Base-by-base conservation (phyloP, 2,888 invertebrate species). In the Plagodis pulveraria region DNA sequence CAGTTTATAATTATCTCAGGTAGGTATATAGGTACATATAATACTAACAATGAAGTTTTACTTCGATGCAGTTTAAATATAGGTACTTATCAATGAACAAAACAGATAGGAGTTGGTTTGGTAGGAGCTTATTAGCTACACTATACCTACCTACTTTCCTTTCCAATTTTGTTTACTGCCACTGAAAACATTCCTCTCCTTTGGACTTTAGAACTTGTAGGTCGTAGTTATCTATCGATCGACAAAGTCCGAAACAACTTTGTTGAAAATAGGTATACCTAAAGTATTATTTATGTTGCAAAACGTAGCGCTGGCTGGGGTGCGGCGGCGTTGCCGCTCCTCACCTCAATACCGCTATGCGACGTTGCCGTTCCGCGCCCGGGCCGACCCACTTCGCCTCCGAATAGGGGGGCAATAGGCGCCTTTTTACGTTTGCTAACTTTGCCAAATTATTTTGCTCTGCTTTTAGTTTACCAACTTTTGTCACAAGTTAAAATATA, bases 351-450 rank as follows among this genome's bases (percentile, higher is more conserved):
- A 82, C 84, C 83, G 85, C 84, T 84, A 86, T 80, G 87, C 88
- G 83, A 77, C 83, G 87, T 86, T 88, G 87, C 86, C 84, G 74
- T 74, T 10, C 40, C 40, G 36, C 6, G 8, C 36, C 36, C 36
- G 40, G 40, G 40, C 71, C 75, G 80, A 81, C 83, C 82, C 82
- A 86, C 80, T 81, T 84, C 77, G 77, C 74, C 72, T 73, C 73
- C 77, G 76, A 75, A 72, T 73, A 73, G 48, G 56, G 49, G 60
- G 47, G 63, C 59, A 65, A 65, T 60, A 65, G 77, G 79, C 76
- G 65, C 78, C 71, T 79, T 83, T 83, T 86, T 86, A 81, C 50
- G 76, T 76, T 78, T 84, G 71, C 83, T 78, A 81, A 83, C 83
- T 83, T 80, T 22, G 22, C 22, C 22, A 22, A 22, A 22, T 22